Base-by-base conservation (phyloP, 2,113 vertebrate genomes). In the Campylorhamphus procurvoides region DNA sequence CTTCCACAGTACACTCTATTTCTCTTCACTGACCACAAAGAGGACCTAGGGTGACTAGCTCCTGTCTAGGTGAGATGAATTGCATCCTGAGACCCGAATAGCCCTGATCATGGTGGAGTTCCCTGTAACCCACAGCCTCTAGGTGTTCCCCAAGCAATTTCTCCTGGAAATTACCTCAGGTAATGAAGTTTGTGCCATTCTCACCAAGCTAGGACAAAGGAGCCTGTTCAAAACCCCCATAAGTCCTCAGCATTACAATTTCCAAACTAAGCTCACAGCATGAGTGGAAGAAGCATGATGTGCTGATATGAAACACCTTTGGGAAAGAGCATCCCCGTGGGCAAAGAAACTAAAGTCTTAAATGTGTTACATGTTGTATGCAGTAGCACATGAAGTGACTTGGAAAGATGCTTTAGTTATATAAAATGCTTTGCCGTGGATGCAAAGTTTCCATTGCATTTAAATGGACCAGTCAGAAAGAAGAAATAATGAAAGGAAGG, bases 31-130 rank as follows among this genome's bases (percentile, higher is more conserved):
- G 60, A 18, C 18, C 28, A 22, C 37, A n/a, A 13, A 15, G 20
- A 35, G 4, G 14, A 25, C 14, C 3, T 6, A 7, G n/a, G 12
- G 18, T 47, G 37, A 62, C 12, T 27, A 52, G 10, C 6, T 84
- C 12, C 9, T 2, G 2, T 15, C 16, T 7, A 17, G 12, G 3
- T 19, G 18, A 87, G n/a, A 35, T 17, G 4, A 69, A 22, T 33
- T 42, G 35, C 7, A 66, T 8, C 23, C 49, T 12, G 18, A 89
- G 53, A 83, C 3, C 8, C 37, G 7, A 29, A 33, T 1, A 33
- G 8, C 6, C 39, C 17, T 50, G 25, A 31, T 22, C 17, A 31
- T 0, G 0, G 3, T 1, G 14, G 22, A 10, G 4, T 4, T 47
- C 25, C 69, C 44, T 63, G 23, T 35, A 55, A 22, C 16, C 62